Conservation (phyloP, 2,113 vertebrate species). For the Capreolus pygargus region DNA sequence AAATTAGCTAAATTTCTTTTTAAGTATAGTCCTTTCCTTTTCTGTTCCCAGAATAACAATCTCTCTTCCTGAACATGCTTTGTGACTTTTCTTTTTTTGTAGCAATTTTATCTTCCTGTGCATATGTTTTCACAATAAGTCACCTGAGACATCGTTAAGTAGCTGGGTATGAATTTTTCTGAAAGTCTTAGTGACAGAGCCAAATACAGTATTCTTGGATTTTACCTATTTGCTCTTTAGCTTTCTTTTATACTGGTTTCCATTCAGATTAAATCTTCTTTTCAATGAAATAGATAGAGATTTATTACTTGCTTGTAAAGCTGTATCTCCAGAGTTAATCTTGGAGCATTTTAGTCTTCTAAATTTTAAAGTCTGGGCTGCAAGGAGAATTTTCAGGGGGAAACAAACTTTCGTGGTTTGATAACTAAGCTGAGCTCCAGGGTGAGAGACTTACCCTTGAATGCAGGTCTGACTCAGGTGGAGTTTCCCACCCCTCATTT, state of each 20-base stretch:
- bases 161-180: background rate
- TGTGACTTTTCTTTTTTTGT: conserved; percentile 10
- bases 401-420: background rate
- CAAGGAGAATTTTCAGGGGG: background rate
- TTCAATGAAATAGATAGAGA: background rate
- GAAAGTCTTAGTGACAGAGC: background rate
- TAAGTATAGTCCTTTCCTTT: conserved; percentile 31
- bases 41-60: background rate
- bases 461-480: background rate
- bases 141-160: background rate
- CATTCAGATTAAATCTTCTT: background rate
- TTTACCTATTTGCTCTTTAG: background rate
- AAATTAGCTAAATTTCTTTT: background rate
- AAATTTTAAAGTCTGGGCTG: background rate
- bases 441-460: background rate
- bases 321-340: background rate
- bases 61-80: background rate
- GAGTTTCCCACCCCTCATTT: background rate
- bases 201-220: background rate
- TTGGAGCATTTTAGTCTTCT: background rate
- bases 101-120: background rate
- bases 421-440: background rate
- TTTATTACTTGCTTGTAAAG: background rate
- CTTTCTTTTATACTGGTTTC: background rate
- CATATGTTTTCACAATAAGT: background rate